Conservation (phyloP, 2,113 vertebrate species). For the Lophotis ruficrista region DNA sequence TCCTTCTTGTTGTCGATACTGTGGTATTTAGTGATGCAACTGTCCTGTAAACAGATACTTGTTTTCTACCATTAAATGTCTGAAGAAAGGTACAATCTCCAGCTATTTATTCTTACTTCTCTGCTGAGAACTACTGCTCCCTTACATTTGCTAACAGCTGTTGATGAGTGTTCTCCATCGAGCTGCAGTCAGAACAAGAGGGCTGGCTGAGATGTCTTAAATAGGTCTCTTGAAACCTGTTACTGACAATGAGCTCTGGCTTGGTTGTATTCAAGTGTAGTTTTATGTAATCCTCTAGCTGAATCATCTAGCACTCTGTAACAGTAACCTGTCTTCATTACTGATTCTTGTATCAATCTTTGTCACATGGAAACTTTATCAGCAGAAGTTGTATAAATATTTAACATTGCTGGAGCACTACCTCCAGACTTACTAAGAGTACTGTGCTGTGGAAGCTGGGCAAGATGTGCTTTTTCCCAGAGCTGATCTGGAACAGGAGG, state of each 20-base stretch:
- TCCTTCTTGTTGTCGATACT: background rate
- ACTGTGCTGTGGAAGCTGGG: background rate
- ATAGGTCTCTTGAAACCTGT: background rate
- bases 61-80: background rate
- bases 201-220: background rate
- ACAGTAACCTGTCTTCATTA: conserved; percentile 45
- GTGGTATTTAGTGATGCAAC: background rate
- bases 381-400: conserved; percentile 47
- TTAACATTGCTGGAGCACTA: background rate
- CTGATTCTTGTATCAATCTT: conserved; percentile 56
- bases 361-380: conserved; percentile 56
- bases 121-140: background rate
- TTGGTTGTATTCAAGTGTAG: background rate
- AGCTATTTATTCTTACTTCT: background rate
- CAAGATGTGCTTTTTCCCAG: background rate
- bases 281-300: background rate
- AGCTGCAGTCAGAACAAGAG: background rate
- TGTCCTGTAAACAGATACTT: background rate
- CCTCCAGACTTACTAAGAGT: background rate
- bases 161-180: background rate
- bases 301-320: background rate
- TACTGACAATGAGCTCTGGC: background rate
- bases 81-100: background rate
- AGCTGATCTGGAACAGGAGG: background rate
- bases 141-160: background rate